These are phyloP conservation scores for Dolichopus griseipennis DNA, from an alignment of 2,888 invertebrate genomes.

Conservation along the genomic window DNA sequence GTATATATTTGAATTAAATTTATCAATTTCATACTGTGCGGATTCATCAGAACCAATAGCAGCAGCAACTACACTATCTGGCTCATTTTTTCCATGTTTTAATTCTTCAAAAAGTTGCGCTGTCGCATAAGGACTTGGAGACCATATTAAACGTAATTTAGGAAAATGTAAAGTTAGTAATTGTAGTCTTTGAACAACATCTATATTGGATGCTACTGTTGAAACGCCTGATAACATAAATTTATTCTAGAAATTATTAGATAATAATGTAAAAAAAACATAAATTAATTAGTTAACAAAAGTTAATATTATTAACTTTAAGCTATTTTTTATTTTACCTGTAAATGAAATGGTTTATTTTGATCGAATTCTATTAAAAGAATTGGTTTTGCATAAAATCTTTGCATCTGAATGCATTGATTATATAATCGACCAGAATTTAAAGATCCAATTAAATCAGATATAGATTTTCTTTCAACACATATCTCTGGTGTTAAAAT, in stretches of 20 bases:
- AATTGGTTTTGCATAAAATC: slow-evolving; percentile 79
- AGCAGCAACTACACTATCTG: slow-evolving; percentile 61
- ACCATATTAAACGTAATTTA: slow-evolving; percentile 87
- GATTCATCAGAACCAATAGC: slow-evolving; percentile 62
- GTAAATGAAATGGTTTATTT: slow-evolving; percentile 81
- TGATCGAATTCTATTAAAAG: slow-evolving; percentile 94
- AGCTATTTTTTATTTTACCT: slow-evolving; percentile 47
- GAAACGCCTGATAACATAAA: slow-evolving; percentile 70
- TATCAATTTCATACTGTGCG: slow-evolving; percentile 54
- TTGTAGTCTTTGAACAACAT: slow-evolving; percentile 78
- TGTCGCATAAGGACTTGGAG: slow-evolving; percentile 90
- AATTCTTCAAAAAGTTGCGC: slow-evolving; percentile 93
- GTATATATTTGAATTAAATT: slow-evolving; percentile 63
- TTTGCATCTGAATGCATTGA: slow-evolving; percentile 89
- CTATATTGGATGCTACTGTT: slow-evolving; percentile 50
- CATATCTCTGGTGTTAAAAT: slow-evolving; percentile 94
- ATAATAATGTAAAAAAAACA: too few species aligned
- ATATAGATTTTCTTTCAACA: slow-evolving; percentile 92
- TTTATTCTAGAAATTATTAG: slow-evolving; percentile 52
- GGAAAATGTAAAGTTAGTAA: slow-evolving; percentile 94
- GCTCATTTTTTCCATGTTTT: slow-evolving; percentile 79
- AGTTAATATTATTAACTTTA: too few species aligned
- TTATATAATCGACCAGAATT: slow-evolving; percentile 91
- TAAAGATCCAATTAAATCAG: slow-evolving; percentile 90
- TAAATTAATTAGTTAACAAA: too few species aligned